Evolutionary conservation across 2,113 vertebrate genomes (phyloP).

Genomic region (Helogale parvula): DNA sequence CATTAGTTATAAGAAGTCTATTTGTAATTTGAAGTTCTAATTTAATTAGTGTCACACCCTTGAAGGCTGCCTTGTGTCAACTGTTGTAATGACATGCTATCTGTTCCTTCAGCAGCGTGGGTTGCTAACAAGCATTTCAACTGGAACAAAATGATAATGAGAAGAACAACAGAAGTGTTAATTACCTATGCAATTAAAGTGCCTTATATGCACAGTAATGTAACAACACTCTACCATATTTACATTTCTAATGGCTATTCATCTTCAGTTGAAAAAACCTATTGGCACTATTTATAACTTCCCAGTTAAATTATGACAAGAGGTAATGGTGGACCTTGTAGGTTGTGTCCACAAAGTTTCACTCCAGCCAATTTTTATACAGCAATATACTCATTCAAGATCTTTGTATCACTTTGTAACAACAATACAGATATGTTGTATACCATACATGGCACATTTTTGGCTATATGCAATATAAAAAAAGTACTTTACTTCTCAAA

Average conservation of each 20-base stretch:
- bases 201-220: background rate
- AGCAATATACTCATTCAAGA: background rate
- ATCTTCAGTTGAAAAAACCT: slow-evolving; percentile 45
- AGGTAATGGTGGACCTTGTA: background rate
- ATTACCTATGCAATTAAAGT: slow-evolving; percentile 81
- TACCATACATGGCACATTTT: background rate
- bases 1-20: slow-evolving; percentile 80
- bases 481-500: background rate
- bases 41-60: slow-evolving; percentile 85
- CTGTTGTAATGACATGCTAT: slow-evolving; percentile 63
- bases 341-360: background rate
- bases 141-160: slow-evolving; percentile 79
- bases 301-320: background rate
- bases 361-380: background rate
- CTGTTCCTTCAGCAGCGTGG: slow-evolving; percentile 21
- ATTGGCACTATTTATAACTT: background rate
- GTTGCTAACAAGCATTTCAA: slow-evolving; percentile 77
- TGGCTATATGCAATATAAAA: background rate
- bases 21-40: slow-evolving; percentile 82
- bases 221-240: slow-evolving; percentile 72
- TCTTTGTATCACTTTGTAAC: background rate
- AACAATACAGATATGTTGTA: background rate
- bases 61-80: slow-evolving; percentile 79
- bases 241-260: slow-evolving; percentile 52
- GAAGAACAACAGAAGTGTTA: slow-evolving; percentile 80